Base-by-base conservation (phyloP, 53 echinoderm and acorn worm genomes). In the Paracentrotus lividus region DNA sequence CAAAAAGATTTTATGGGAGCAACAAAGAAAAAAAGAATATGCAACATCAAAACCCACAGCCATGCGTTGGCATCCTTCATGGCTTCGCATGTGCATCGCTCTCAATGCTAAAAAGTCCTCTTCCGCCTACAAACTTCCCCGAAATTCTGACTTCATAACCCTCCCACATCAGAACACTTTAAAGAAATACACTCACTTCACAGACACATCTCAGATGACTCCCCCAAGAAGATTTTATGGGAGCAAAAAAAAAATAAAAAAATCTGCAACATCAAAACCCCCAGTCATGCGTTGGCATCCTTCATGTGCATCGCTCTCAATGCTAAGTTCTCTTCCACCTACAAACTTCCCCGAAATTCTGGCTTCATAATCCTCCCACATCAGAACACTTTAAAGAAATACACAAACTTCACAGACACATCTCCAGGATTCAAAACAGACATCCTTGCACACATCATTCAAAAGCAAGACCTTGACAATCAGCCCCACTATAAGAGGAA, bases 201-300 rank as follows among this genome's bases (percentile, higher is more conserved):
- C 94, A 0, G 93, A 90, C 0, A 75, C n/a, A 49, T 93, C 16
- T 65, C 64, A 2, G 27, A 12, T 72, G 86, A 94, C 33, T 64
- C 91, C 7, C 45, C 93, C 36, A 31, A 60, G 2, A 78, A 69
- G 33, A 36, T 85, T 13, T 34, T 95, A 20, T 95, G 95, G 95
- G 90, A 93, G 16, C 81, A 95, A 57, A 93, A 95, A 47, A 85
- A n/a, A n/a, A n/a, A n/a, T n/a, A n/a, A n/a, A 31, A 32, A 85
- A 85, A 9, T 0, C 21, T 40, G 42, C 29, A 75, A n/a, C 0
- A 18, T 2, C n/a, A 85, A 21, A 21, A 85, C 49, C 76, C 13
- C 9, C 53, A 85, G 32, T 29, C 32, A 94, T 95, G 85, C 60
- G 94, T 5, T 95, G 95, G 95, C 90, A 89, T 33, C 93, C 95